phyloP scores from a whole-genome alignment of 2,797 vertebrate species.

The Phyllotis vaccarum region DNA sequence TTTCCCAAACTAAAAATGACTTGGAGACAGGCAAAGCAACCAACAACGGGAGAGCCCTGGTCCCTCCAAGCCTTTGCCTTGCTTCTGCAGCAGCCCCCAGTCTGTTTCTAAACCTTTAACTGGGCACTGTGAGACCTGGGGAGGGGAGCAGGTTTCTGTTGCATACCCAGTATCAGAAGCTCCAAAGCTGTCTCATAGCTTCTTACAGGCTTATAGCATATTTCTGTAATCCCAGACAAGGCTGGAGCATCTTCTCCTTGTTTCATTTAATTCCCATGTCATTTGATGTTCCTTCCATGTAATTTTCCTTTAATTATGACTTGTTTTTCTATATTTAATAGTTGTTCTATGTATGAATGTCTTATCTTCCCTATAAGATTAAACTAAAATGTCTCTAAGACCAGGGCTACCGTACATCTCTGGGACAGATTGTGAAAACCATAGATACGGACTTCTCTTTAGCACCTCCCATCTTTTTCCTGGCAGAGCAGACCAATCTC shows the following conservation, averaged over 20 bases:
- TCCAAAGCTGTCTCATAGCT: neutral
- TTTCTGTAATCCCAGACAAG: slow-evolving; percentile 35
- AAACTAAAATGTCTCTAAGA: slow-evolving; percentile 49
- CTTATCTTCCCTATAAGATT: slow-evolving; percentile 50
- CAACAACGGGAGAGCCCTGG: neutral
- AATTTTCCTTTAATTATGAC: slow-evolving; percentile 74
- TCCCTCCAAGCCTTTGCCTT: neutral
- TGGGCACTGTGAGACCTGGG: no score
- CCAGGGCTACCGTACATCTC: neutral
- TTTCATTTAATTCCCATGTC: slow-evolving; percentile 65
- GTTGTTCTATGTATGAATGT: slow-evolving; percentile 31
- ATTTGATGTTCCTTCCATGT: slow-evolving; percentile 56
- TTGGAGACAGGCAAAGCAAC: neutral
- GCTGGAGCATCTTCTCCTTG: slow-evolving; percentile 38
- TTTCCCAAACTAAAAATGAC: neutral
- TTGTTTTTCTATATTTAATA: slow-evolving; percentile 58
- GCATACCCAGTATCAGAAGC: neutral
- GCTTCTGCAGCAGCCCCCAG: neutral
- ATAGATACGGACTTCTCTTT: neutral
- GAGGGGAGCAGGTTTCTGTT: neutral
- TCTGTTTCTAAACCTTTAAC: neutral
- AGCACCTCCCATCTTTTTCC: neutral
- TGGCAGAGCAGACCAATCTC: neutral
- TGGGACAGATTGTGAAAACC: neutral
- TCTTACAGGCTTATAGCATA: neutral